A percentile compares a stretch with the other conserved stretches of the same genome.
These are phyloP conservation scores for Furcifer pardalis DNA, from an alignment of 2,797 vertebrate genomes.

Conservation along the genomic window DNA sequence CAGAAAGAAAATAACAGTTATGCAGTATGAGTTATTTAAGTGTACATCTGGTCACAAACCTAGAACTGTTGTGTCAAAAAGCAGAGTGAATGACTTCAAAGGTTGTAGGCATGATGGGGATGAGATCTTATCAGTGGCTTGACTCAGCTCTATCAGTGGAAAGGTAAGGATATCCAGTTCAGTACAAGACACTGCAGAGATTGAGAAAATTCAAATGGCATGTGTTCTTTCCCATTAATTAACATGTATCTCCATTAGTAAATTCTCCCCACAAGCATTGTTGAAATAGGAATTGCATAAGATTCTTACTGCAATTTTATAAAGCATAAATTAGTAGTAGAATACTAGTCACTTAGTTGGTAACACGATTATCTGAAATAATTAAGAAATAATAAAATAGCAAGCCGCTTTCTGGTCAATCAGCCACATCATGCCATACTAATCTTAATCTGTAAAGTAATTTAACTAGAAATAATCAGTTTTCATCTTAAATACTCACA, in stretches of 20 bases:
- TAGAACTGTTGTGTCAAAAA: accelerated
- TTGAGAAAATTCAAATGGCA: not conserved
- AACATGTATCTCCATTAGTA: not conserved
- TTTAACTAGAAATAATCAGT: too few relatives aligned
- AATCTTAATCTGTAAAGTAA: too few relatives aligned
- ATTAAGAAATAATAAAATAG: too few relatives aligned
- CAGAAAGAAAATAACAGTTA: not conserved
- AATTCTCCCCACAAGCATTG: not conserved
- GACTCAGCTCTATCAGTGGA: not conserved
- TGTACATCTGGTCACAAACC: not conserved
- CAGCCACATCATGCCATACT: too few relatives aligned
- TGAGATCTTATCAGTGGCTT: too few relatives aligned
- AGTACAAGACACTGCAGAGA: not conserved
- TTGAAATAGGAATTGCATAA: not conserved
- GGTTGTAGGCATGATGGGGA: not conserved
- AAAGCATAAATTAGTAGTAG: not conserved
- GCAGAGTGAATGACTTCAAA: accelerated
- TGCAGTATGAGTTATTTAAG: not conserved
- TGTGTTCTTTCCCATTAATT: not conserved
- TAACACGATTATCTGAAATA: too few relatives aligned
- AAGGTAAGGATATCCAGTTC: not conserved
- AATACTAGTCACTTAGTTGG: too few relatives aligned
- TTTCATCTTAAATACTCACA: too few relatives aligned
- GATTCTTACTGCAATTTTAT: not conserved
- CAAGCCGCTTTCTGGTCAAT: too few relatives aligned